Base-by-base conservation (phyloP, 2,888 invertebrate species). In the Nezara viridula region DNA sequence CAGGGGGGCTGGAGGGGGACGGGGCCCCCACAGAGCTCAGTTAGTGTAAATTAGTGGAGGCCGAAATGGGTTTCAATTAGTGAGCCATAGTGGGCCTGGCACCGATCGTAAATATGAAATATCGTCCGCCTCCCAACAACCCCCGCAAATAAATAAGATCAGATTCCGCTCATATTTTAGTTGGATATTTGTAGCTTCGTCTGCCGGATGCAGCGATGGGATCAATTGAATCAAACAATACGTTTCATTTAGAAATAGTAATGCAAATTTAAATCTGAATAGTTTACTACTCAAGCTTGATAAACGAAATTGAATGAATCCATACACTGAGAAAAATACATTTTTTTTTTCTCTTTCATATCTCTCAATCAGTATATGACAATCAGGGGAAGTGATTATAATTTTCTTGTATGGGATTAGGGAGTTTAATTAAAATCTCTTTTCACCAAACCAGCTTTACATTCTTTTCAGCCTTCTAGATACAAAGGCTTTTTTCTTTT, bases 11-110 rank as follows among this genome's bases (percentile, higher is more conserved):
- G 0, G n/a, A 16, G 60, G 16, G 16, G 27, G 16, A 14, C 10
- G 0, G 32, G 7, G 3, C 7, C 0, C 19, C 19, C 16, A 32
- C 66, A 37, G 66, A 73, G 32, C 66, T 73, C 66, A 2, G 66
- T 73, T 73, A 73, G 66, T 73, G 66, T 32, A 73, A 73, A 73
- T 73, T 73, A 73, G 66, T 37, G 66, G 66, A 37, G 66, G 32
- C 66, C 32, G 66, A 73, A 73, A 73, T 73, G 66, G 66, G 32
- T 73, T 73, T 73, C 66, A 73, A 73, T 73, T 73, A 73, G 66
- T 73, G 66, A 73, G 32, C 66, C 66, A 21, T 73, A 37, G 66
- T 73, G 66, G 66, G 19, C 14, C 66, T 37, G 66, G 66, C 66
- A 73, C 66, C 37, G 32, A 73, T 73, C 32, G 66, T 32, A 73